phyloP scores from a whole-genome alignment of 2,113 vertebrate genomes.

The Gobiocypris rarus region DNA sequence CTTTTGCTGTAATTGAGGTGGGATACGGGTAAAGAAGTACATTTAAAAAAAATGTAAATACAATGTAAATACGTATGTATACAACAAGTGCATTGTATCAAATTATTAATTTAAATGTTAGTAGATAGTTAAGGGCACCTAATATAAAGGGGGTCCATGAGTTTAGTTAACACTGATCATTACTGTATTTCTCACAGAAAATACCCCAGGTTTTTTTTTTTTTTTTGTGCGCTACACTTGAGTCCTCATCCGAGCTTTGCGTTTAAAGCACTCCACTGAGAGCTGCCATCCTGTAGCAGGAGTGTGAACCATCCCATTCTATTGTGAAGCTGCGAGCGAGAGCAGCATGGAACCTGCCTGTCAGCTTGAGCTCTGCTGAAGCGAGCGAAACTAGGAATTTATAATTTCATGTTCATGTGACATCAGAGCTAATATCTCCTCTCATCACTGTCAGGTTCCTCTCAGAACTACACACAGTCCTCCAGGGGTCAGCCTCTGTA shows the following conservation, averaged over 20 bases:
- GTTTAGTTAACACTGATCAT: not conserved
- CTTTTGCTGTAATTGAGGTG: too few species aligned
- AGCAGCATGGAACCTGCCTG: slow-evolving; percentile 22
- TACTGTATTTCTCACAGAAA: not conserved
- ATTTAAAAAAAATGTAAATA: too few species aligned
- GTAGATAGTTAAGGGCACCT: too few species aligned
- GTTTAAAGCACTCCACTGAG: not conserved
- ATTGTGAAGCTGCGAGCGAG: not conserved
- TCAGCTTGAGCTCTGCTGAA: slow-evolving; percentile 24
- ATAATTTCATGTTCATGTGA: slow-evolving; percentile 35
- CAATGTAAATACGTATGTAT: too few species aligned
- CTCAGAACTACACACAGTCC: slow-evolving; percentile 36
- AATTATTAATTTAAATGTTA: too few species aligned
- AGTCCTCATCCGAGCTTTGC: not conserved
- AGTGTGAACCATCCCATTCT: not conserved
- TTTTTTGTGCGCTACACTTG: not conserved
- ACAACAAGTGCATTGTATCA: too few species aligned
- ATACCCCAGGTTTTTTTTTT: not conserved
- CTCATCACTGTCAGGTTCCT: slow-evolving; percentile 46
- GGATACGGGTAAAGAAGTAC: too few species aligned
- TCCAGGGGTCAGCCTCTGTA: slow-evolving; percentile 44
- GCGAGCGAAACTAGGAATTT: slow-evolving; percentile 16
- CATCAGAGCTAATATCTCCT: slow-evolving; percentile 41
- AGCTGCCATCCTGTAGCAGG: not conserved
- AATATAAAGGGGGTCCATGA: too few species aligned